phyloP scores from a whole-genome alignment of 2,113 vertebrate genomes.

The Globicephala melas region DNA sequence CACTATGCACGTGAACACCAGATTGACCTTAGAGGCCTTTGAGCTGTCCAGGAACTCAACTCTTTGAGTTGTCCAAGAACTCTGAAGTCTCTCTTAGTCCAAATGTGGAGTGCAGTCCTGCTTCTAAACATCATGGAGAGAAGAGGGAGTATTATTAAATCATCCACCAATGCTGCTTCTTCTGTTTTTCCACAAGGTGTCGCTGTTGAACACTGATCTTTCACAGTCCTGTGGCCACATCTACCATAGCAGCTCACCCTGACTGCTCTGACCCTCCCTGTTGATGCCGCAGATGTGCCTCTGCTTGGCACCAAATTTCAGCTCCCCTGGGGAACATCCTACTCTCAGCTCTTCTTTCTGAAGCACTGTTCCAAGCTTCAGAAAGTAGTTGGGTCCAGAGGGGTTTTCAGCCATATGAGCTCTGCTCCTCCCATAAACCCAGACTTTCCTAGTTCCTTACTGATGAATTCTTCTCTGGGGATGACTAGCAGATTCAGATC shows the following conservation, averaged over 20 bases:
- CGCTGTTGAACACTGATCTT: neutral
- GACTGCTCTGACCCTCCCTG: neutral
- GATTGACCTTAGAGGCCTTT: neutral
- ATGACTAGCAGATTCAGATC: neutral
- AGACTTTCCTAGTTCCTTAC: neutral
- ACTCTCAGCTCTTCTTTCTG: neutral
- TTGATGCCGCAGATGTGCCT: neutral
- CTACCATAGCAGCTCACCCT: accelerated
- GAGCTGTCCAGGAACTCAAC: neutral
- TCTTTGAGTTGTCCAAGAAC: neutral
- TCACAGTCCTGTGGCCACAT: neutral
- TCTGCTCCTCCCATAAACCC: neutral
- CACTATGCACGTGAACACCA: neutral
- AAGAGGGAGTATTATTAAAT: neutral
- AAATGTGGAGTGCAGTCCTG: neutral
- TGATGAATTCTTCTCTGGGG: neutral
- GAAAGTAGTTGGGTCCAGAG: neutral
- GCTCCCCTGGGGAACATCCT: no score
- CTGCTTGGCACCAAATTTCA: neutral
- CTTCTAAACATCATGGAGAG: neutral
- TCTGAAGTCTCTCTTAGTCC: neutral
- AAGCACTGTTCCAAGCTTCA: neutral
- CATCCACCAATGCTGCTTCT: neutral
- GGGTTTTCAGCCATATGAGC: neutral
- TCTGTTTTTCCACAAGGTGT: neutral